Percentiles rank a stretch among this genome's conserved stretches.
Evolutionary conservation across 2,888 invertebrate species (phyloP).

Genomic region (Sphaerophoria taeniata): DNA sequence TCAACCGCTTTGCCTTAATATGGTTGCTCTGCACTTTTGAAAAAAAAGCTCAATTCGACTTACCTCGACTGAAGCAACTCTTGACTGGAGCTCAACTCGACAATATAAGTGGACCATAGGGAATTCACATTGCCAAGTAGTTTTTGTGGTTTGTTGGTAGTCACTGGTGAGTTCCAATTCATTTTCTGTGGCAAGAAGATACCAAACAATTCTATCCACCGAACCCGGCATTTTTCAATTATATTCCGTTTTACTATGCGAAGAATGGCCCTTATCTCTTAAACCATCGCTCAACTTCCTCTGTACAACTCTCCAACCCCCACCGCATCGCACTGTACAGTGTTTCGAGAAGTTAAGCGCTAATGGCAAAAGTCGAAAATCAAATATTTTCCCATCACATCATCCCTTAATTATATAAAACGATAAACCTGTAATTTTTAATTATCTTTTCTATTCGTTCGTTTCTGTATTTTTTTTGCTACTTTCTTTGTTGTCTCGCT

Average conservation of each 20-base stretch:
- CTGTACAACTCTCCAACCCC: background rate
- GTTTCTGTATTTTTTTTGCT: slow-evolving; percentile 1
- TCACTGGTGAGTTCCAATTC: background rate
- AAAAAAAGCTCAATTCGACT: too few species aligned
- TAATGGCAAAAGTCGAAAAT: slow-evolving; percentile 72
- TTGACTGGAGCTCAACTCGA: slow-evolving; percentile 14
- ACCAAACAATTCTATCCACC: slow-evolving; percentile 42
- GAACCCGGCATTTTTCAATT: slow-evolving; percentile 45
- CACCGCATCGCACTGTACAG: background rate
- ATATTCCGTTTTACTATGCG: slow-evolving; percentile 37
- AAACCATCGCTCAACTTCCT: slow-evolving; percentile 21
- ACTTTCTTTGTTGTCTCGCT: slow-evolving; percentile 18
- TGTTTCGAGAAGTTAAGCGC: slow-evolving; percentile 43
- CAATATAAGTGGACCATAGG: slow-evolving; percentile 52
- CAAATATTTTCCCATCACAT: slow-evolving; percentile 72
- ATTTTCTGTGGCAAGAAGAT: slow-evolving; percentile 27
- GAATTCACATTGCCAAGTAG: slow-evolving; percentile 30
- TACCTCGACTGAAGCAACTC: too few species aligned
- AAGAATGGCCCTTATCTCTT: slow-evolving; percentile 26
- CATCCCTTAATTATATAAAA: slow-evolving; percentile 74
- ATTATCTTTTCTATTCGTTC: slow-evolving; percentile 70
- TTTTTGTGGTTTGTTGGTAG: too few species aligned
- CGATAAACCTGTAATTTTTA: slow-evolving; percentile 75
- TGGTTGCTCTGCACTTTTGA: slow-evolving; percentile 69
- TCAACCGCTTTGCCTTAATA: slow-evolving; percentile 52